Percentiles rank a stretch among this genome's conserved stretches.
Conservation (phyloP, 2,888 invertebrate species). For the Nomada fabriciana region DNA sequence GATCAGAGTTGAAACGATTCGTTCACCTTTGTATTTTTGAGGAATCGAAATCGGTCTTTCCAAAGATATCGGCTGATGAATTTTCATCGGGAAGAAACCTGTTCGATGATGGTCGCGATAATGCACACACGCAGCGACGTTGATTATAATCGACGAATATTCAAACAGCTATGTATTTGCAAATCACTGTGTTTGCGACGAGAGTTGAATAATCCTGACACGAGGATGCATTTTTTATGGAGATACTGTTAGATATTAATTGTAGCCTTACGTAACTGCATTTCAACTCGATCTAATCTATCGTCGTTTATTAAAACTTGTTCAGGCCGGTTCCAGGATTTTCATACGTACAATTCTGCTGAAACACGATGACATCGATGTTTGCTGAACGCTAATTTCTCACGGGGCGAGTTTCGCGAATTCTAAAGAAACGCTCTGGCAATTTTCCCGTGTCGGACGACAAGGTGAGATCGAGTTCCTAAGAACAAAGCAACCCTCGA, state of each 20-base stretch:
- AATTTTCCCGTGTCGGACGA: constrained; percentile 35
- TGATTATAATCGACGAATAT: no score
- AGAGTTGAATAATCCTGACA: no score
- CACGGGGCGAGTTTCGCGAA: background rate
- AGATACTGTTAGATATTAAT: no score
- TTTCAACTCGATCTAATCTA: no score
- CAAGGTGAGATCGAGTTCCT: constrained; percentile 21
- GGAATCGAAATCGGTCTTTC: background rate
- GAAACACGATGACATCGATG: background rate
- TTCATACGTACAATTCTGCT: background rate
- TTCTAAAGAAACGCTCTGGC: constrained; percentile 40
- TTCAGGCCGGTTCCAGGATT: background rate
- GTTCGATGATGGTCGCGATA: no score
- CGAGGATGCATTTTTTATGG: no score
- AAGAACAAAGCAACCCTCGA: background rate
- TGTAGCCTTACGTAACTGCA: no score
- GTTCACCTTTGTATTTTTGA: background rate
- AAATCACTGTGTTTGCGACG: no score
- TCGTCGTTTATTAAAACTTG: background rate
- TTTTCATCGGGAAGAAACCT: background rate
- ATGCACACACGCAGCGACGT: no score
- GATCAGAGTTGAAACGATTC: background rate
- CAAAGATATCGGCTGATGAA: background rate
- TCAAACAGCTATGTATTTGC: no score
- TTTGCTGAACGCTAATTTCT: background rate